Conservation (phyloP, 2,888 invertebrate species). For the Lingula anatina region DNA sequence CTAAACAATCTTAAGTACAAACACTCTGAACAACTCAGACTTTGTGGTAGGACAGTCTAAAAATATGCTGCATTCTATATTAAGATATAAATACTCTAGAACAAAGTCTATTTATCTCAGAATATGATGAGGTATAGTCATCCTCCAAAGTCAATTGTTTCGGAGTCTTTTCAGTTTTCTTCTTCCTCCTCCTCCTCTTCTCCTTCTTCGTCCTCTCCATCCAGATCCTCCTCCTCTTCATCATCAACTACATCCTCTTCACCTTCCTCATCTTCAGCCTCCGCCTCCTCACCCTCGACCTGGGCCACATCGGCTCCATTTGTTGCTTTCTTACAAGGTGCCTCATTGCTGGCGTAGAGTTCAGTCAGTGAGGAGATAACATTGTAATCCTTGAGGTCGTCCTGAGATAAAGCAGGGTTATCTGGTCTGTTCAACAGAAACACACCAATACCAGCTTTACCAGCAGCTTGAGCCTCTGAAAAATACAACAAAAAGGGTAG, state of each 20-base stretch:
- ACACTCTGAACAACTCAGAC: too few relatives aligned
- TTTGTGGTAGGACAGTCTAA: too few relatives aligned
- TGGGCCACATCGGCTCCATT: too few relatives aligned
- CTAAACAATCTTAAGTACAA: too few relatives aligned
- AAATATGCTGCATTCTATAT: too few relatives aligned
- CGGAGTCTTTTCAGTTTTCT: not conserved
- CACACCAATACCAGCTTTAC: slow-evolving; percentile 65
- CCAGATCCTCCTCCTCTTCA: slow-evolving; percentile 21
- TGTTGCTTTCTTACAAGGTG: too few relatives aligned
- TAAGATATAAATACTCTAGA: too few relatives aligned
- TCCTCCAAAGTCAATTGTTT: not conserved
- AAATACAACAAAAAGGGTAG: slow-evolving; percentile 18
- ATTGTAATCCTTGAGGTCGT: slow-evolving; percentile 49
- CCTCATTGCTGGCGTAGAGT: too few relatives aligned
- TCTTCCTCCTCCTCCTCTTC: not conserved
- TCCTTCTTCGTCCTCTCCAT: slow-evolving; percentile 13
- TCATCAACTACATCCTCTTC: slow-evolving; percentile 18
- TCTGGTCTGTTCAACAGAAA: slow-evolving; percentile 73
- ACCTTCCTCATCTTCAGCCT: too few relatives aligned
- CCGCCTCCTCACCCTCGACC: too few relatives aligned
- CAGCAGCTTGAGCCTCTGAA: slow-evolving; percentile 80
- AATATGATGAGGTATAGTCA: too few relatives aligned
- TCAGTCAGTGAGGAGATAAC: slow-evolving; percentile 40
- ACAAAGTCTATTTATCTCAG: too few relatives aligned
- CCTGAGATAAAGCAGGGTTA: slow-evolving; percentile 66